Percentiles rank a stretch among this genome's conserved stretches.
phyloP scores from a whole-genome alignment of 1,140 invertebrate genomes.

The Phymorhynchus buccinoides region DNA sequence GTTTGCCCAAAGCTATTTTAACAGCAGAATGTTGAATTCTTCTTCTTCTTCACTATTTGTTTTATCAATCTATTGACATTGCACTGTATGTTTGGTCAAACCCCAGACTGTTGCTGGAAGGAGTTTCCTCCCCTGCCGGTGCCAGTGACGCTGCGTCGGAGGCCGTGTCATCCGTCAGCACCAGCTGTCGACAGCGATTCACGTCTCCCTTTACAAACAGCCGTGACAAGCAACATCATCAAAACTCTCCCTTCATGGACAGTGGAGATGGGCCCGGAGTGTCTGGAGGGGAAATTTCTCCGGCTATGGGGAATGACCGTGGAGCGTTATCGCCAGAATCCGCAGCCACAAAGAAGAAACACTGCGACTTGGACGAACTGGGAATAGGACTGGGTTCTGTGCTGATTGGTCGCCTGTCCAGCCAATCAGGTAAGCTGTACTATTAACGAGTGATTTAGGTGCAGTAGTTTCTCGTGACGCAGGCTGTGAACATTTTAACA shows the following conservation, averaged over 20 bases:
- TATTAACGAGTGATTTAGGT: no score
- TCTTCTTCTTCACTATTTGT: no score
- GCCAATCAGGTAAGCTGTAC: slow-evolving; percentile 19
- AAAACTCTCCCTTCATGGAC: background rate
- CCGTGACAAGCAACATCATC: no score
- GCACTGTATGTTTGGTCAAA: background rate
- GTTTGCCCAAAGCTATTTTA: no score
- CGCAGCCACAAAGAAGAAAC: background rate
- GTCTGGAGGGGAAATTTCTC: background rate
- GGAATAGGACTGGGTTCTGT: background rate
- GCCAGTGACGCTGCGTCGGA: slow-evolving; percentile 18
- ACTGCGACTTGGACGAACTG: slow-evolving; percentile 1
- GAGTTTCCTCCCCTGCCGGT: background rate
- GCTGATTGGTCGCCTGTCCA: background rate
- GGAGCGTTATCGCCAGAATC: background rate
- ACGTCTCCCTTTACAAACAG: background rate
- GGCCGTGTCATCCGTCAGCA: slow-evolving; percentile 29
- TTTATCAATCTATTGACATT: no score
- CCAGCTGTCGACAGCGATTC: background rate
- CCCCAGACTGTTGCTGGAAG: background rate
- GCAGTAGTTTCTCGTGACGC: no score
- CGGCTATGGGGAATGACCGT: background rate
- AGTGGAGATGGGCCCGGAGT: background rate
- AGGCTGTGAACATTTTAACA: no score
- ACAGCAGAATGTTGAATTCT: no score